Evolutionary conservation across 2,888 invertebrate species (phyloP).

Genomic region (Megalurothrips usitatus): DNA sequence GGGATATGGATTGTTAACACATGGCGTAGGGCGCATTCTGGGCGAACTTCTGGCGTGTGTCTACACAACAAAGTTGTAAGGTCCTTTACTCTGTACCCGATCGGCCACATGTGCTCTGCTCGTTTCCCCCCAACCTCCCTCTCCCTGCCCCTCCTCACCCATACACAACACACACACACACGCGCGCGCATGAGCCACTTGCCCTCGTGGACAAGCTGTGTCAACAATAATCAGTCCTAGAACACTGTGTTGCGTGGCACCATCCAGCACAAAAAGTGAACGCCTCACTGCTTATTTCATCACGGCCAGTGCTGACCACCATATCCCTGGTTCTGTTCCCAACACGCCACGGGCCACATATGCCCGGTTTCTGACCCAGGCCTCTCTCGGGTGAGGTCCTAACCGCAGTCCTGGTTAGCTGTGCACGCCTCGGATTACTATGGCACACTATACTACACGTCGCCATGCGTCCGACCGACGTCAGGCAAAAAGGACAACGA

Average conservation of each 20-base stretch:
- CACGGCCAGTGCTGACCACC: too few species aligned
- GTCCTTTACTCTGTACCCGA: background rate
- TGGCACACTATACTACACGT: background rate
- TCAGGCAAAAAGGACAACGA: background rate
- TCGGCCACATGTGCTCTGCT: background rate
- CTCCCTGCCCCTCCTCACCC: background rate
- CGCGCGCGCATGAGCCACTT: background rate
- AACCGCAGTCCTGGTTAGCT: background rate
- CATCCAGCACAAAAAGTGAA: too few species aligned
- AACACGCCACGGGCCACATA: too few species aligned
- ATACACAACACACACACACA: background rate
- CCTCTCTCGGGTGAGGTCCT: background rate
- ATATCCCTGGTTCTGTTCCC: too few species aligned
- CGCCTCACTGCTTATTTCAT: too few species aligned
- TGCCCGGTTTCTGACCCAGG: too few species aligned
- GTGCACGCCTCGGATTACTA: background rate
- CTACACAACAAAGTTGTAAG: background rate
- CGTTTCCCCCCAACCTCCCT: background rate
- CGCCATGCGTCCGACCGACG: background rate
- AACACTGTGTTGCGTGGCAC: too few species aligned
- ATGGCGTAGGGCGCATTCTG: background rate
- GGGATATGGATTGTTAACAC: constrained; percentile 4
- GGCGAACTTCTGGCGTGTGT: constrained; percentile 11
- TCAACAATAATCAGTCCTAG: background rate
- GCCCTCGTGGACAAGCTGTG: background rate